Evolutionary conservation across 35 echinoderm and acorn worm genomes (phyloP).

Genomic region (Holothuria glaberrima): DNA sequence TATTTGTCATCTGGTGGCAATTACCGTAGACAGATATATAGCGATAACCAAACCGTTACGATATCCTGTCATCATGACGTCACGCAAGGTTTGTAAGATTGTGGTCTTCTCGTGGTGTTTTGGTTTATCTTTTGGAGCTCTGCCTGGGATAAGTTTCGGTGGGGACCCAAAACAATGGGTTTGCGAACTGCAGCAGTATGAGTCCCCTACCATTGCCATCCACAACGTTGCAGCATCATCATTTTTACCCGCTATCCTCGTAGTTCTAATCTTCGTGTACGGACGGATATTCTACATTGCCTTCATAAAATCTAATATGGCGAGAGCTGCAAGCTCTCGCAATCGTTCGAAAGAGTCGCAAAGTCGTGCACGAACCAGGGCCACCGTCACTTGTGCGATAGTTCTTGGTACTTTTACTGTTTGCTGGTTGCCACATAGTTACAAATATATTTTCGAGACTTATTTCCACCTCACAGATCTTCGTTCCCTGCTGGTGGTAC

Average conservation of each 20-base stretch:
- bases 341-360: background rate
- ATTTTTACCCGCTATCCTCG: background rate
- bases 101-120: background rate
- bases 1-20: background rate
- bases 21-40: constrained; percentile 20
- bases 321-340: background rate
- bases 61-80: constrained; percentile 14
- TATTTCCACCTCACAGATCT: background rate
- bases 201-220: background rate
- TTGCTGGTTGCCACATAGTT: constrained; percentile 18
- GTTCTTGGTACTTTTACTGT: constrained; percentile 8
- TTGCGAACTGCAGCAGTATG: constrained; percentile 12
- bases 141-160: background rate
- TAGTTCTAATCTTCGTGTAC: background rate
- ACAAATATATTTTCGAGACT: constrained; percentile 19
- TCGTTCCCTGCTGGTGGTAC: background rate
- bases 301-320: background rate
- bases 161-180: background rate
- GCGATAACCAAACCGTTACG: background rate
- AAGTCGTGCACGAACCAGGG: background rate
- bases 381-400: background rate
- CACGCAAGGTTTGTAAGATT: background rate
- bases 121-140: background rate
- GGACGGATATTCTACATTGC: constrained; percentile 21
- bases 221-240: background rate